These are phyloP conservation scores for Agelaius phoeniceus DNA, from an alignment of 2,113 vertebrate genomes.

Conservation along the genomic window DNA sequence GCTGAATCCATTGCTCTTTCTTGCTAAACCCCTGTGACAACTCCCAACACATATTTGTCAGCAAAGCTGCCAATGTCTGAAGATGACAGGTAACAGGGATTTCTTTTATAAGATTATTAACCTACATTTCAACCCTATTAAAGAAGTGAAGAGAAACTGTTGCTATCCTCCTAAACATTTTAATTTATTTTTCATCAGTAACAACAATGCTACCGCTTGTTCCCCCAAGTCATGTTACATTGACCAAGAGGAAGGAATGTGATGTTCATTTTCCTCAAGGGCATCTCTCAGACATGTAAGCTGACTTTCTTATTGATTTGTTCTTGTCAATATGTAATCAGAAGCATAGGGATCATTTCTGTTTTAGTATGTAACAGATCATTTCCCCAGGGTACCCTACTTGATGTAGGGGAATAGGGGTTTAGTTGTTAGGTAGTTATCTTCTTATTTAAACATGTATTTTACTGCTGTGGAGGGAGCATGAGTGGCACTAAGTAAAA, in stretches of 20 bases:
- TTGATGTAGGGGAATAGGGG: neutral
- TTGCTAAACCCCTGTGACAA: neutral
- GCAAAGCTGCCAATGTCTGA: neutral
- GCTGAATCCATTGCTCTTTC: neutral
- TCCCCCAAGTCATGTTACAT: neutral
- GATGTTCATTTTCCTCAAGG: slow-evolving; percentile 33
- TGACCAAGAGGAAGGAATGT: neutral
- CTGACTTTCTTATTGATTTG: neutral
- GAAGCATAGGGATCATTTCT: neutral
- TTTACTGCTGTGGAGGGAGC: neutral
- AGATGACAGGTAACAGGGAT: neutral
- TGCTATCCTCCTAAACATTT: neutral
- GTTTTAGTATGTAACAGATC: neutral
- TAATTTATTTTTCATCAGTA: neutral
- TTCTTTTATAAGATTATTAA: slow-evolving; percentile 13
- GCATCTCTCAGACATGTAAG: neutral
- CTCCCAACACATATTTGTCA: neutral
- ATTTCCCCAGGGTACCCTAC: neutral
- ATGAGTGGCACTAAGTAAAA: neutral
- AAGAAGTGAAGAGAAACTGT: neutral
- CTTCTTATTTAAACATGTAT: neutral
- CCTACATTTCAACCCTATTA: neutral
- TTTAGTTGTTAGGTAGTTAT: neutral
- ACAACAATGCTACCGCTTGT: neutral
- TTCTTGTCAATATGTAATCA: slow-evolving; percentile 2